Conservation (phyloP, 2,888 invertebrate genomes). For the Ryuthela nishihirai region DNA sequence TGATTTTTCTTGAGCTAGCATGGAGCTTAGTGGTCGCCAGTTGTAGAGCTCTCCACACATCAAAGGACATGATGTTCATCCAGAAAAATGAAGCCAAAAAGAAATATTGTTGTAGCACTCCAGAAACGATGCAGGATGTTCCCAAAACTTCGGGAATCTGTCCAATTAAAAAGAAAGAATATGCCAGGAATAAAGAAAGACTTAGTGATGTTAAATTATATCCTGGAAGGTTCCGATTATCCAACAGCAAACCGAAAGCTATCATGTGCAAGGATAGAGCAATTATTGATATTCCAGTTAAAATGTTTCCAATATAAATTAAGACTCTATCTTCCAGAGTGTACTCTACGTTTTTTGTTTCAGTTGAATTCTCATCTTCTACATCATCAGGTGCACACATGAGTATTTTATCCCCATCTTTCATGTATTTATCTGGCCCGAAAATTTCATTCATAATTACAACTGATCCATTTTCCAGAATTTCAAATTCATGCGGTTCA, state of each 20-base stretch:
- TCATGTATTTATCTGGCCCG: conserved; percentile 4
- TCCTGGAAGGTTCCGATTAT: conserved; percentile 56
- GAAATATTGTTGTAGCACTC: conserved; percentile 52
- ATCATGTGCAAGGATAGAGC: conserved; percentile 54
- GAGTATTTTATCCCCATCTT: not conserved
- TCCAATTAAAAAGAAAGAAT: conserved; percentile 52
- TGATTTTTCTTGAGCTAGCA: conserved; percentile 30
- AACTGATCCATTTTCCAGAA: conserved; percentile 3
- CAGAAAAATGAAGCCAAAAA: conserved; percentile 58
- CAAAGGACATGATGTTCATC: conserved; percentile 57
- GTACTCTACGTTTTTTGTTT: not conserved
- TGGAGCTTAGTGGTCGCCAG: conserved; percentile 52
- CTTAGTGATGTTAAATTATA: conserved; percentile 57
- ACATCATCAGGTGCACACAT: not conserved
- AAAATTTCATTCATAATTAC: not conserved
- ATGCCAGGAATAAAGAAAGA: conserved; percentile 54
- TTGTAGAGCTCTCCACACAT: conserved; percentile 48
- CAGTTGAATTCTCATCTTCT: not conserved
- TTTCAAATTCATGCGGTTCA: not conserved
- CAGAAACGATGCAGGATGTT: conserved; percentile 2
- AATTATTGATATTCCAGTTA: conserved; percentile 54
- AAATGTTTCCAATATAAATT: conserved; percentile 50
- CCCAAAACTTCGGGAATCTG: conserved; percentile 44
- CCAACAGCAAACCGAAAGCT: conserved; percentile 53
- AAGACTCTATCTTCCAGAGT: not conserved